Evolutionary conservation across 1,140 invertebrate genomes (phyloP).

Genomic region (Diploscapter pachys): DNA sequence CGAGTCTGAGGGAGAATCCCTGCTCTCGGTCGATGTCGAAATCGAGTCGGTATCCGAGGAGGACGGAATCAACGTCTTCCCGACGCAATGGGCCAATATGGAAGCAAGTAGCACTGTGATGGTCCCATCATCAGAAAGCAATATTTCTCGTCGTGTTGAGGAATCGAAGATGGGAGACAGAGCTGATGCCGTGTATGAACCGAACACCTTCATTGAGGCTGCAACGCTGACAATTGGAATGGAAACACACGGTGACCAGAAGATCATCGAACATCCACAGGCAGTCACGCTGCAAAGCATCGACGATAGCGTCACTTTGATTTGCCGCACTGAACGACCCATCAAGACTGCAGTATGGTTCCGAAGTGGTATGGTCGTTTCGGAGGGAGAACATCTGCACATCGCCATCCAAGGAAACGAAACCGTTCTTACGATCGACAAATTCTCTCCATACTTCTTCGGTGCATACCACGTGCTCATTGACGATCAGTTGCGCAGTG

Average conservation of each 20-base stretch:
- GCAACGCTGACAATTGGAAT: no score
- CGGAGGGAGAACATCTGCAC: constrained; percentile 5
- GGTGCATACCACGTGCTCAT: constrained; percentile 28
- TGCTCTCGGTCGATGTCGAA: constrained; percentile 20
- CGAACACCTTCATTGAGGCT: no score
- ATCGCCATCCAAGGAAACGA: background rate
- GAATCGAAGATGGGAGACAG: no score
- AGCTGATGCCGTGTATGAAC: no score
- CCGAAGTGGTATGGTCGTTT: constrained; percentile 27
- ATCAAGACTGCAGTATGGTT: constrained; percentile 25
- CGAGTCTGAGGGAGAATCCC: constrained; percentile 6
- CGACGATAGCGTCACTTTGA: constrained; percentile 8
- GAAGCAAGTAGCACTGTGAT: no score
- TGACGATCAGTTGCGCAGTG: constrained; percentile 15
- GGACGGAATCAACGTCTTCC: constrained; percentile 25
- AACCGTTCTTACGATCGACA: constrained; percentile 6
- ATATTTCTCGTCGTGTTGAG: no score
- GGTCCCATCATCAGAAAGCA: no score
- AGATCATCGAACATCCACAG: constrained; percentile 22
- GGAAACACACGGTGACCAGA: background rate
- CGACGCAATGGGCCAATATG: background rate
- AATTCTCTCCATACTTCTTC: constrained; percentile 14
- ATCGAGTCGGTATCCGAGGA: constrained; percentile 11
- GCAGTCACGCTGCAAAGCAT: constrained; percentile 7
- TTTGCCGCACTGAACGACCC: constrained; percentile 2